These are phyloP conservation scores for Meda fulgida DNA, from an alignment of 2,797 vertebrate species.

Conservation along the genomic window DNA sequence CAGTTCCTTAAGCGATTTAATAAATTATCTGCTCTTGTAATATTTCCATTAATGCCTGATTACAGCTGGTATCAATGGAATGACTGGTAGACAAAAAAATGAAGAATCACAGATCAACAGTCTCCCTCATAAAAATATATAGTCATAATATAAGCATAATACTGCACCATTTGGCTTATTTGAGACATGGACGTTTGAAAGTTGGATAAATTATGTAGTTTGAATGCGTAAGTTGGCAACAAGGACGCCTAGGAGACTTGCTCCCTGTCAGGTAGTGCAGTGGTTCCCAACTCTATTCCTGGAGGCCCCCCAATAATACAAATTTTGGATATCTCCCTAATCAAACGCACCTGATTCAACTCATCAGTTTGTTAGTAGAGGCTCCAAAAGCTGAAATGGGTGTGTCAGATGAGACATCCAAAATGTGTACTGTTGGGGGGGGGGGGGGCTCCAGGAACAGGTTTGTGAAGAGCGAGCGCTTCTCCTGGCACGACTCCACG, in stretches of 20 bases:
- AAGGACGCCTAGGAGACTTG: conserved; percentile 3
- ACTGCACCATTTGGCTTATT: conserved; percentile 3
- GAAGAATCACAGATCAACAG: not conserved
- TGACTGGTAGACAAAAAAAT: not conserved
- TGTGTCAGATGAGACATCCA: conserved; percentile 11
- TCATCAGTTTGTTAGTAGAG: conserved; percentile 12
- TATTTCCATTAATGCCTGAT: conserved; percentile 28
- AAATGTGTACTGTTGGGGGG: not conserved
- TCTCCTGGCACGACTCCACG: conserved; percentile 11
- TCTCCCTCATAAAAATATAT: not conserved
- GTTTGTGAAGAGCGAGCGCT: not conserved
- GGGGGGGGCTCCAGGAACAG: not conserved
- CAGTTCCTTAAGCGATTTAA: conserved; percentile 8
- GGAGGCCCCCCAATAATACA: conserved; percentile 34
- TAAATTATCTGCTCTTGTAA: conserved; percentile 1
- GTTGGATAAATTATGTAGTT: conserved; percentile 27
- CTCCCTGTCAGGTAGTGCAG: conserved; percentile 28
- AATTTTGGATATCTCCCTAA: conserved; percentile 3
- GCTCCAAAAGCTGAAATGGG: conserved; percentile 2
- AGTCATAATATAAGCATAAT: conserved; percentile 8
- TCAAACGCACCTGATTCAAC: conserved; percentile 38
- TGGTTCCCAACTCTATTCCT: conserved; percentile 33
- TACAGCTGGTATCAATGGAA: conserved; percentile 14
- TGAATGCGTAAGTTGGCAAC: conserved; percentile 17
- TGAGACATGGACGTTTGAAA: not conserved